phyloP scores from a whole-genome alignment of 2,113 vertebrate genomes.

The Neolamprologus hecqui region DNA sequence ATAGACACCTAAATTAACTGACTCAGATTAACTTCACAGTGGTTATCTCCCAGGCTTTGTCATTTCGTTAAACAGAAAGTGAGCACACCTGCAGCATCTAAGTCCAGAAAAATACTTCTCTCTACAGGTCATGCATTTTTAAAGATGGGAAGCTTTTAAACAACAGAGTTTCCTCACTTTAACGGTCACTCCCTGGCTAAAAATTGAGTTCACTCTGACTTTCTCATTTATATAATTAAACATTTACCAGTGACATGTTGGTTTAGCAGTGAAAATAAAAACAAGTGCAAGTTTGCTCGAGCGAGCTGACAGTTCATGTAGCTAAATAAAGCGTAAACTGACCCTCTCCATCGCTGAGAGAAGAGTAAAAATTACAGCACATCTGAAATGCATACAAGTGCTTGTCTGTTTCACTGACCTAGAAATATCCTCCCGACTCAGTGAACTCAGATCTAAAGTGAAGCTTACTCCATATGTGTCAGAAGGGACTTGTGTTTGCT shows the following conservation, averaged over 20 bases:
- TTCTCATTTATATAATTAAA: constrained; percentile 27
- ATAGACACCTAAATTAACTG: neutral
- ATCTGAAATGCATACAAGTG: neutral
- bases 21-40: neutral
- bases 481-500: neutral
- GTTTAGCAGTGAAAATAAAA: constrained; percentile 5
- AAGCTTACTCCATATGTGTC: constrained; percentile 28
- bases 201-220: neutral
- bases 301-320: neutral
- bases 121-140: neutral
- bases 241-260: constrained; percentile 7
- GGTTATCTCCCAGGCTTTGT: neutral
- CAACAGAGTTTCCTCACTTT: neutral
- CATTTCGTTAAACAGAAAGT: neutral
- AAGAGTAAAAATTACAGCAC: neutral
- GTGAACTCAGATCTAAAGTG: constrained; percentile 13
- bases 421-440: constrained; percentile 29
- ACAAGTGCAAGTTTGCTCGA: neutral
- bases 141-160: neutral
- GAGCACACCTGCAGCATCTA: neutral
- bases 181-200: neutral
- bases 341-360: neutral
- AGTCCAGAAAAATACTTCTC: neutral
- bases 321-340: constrained; percentile 6
- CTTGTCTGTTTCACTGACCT: constrained; percentile 44